Base-by-base conservation (phyloP, 2,888 invertebrate genomes). In the Yponomeuta plumbellus region DNA sequence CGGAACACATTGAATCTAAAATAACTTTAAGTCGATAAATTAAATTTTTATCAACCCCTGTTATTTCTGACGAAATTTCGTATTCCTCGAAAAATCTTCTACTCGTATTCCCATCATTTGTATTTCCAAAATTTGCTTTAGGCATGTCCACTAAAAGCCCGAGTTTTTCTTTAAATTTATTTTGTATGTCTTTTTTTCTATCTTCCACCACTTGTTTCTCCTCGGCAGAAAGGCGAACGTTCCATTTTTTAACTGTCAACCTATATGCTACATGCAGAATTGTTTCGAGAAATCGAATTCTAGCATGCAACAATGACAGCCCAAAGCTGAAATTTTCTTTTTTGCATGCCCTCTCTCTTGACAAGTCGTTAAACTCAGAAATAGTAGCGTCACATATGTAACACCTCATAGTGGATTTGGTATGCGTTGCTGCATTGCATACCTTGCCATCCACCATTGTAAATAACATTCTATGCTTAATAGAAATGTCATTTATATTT, bases 111-210 rank as follows among this genome's bases (percentile, higher is more conserved):
- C 74, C 76, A 66, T 77, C 75, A 72, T 78, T 79, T 2, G 75
- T 75, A 64, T 76, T 80, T 10, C 79, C 76, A 64, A 74, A 75
- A n/a, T 74, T 72, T 21, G 71, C 65, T 67, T 79, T 78, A 6
- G 77, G 76, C 67, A 75, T 68, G 70, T 82, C 79, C 5, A 82
- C 73, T 26, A 80, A 34, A 3, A 81, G 65, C 39, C 76, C 76
- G 2, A 73, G 73, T 69, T 72, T 69, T n/a, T 67, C 61, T 22
- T 67, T 67, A 71, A 76, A 76, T 26, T 69, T 66, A n/a, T 62
- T 52, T 65, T 72, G 72, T 21, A 71, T 73, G 68, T 72, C 64
- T 39, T 21, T 39, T 67, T 72, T 71, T n/a, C n/a, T n/a, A n/a
- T n/a, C n/a, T n/a, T n/a, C n/a, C n/a, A n/a, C n/a, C n/a, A n/a